A percentile compares a stretch with the other conserved stretches of the same genome.
Evolutionary conservation across 2,888 invertebrate species (phyloP).

Genomic region (Trisateles emortualis): DNA sequence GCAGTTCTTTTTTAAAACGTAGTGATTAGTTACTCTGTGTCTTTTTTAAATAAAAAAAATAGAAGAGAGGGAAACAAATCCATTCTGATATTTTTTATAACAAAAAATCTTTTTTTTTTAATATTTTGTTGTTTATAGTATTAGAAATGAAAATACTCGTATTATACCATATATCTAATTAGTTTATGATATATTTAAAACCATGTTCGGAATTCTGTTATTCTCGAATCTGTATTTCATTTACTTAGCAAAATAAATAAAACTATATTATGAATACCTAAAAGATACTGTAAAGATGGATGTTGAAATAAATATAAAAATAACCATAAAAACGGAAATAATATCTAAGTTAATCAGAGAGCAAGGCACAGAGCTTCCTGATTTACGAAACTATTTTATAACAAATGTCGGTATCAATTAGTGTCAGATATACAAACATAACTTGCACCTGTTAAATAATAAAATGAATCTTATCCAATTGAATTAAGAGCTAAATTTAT

Average conservation of each 20-base stretch:
- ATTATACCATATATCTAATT: too few relatives aligned
- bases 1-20: too few relatives aligned
- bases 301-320: conserved; percentile 12
- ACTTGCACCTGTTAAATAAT: conserved; percentile 2
- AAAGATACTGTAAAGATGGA: too few relatives aligned
- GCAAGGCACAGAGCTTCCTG: conserved; percentile 31
- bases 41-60: neutral
- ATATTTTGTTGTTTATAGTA: too few relatives aligned
- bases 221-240: too few relatives aligned
- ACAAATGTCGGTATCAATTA: conserved; percentile 39
- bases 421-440: conserved; percentile 31
- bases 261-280: too few relatives aligned
- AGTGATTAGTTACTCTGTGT: neutral
- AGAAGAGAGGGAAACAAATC: neutral
- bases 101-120: too few relatives aligned
- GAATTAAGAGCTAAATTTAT: conserved; percentile 7
- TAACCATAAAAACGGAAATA: conserved; percentile 24
- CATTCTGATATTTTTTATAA: too few relatives aligned
- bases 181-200: too few relatives aligned
- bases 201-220: too few relatives aligned
- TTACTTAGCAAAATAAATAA: too few relatives aligned
- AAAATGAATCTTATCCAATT: conserved; percentile 12
- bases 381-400: conserved; percentile 39
- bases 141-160: too few relatives aligned
- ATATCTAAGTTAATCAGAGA: conserved; percentile 18